phyloP scores from a whole-genome alignment of 2,888 invertebrate species.

The Lithodes maja region DNA sequence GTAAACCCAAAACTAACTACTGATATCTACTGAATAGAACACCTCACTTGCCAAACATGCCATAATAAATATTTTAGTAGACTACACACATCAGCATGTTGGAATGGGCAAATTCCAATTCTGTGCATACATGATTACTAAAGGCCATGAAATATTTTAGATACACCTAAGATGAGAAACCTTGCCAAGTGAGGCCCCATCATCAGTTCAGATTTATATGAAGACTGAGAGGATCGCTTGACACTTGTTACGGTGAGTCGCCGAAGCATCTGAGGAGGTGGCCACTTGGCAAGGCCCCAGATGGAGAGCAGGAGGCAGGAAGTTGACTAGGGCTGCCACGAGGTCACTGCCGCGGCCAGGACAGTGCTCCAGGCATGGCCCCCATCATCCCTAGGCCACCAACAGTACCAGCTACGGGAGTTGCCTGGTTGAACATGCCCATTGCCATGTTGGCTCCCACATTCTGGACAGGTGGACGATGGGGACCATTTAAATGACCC shows the following conservation, averaged over 20 bases:
- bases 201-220: conserved; percentile 56
- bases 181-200: conserved; percentile 68
- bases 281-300: conserved; percentile 68
- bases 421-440: conserved; percentile 61
- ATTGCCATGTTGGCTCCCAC: conserved; percentile 55
- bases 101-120: conserved; percentile 67
- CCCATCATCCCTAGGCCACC: conserved; percentile 66
- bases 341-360: conserved; percentile 66
- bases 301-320: conserved; percentile 67
- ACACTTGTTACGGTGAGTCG: conserved; percentile 67
- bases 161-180: conserved; percentile 65
- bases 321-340: conserved; percentile 64
- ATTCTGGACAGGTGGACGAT: conserved; percentile 64
- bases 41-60: conserved; percentile 68
- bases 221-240: conserved; percentile 64
- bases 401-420: conserved; percentile 59
- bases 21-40: conserved; percentile 67
- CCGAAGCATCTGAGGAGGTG: conserved; percentile 63
- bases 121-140: conserved; percentile 61
- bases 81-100: conserved; percentile 62
- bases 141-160: conserved; percentile 54
- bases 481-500: conserved; percentile 61
- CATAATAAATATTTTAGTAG: conserved; percentile 54
- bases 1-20: conserved; percentile 62
- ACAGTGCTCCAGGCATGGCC: conserved; percentile 64